Evolutionary conservation across 2,113 vertebrate genomes (phyloP).

Genomic region (Tricholaema leucomelas): DNA sequence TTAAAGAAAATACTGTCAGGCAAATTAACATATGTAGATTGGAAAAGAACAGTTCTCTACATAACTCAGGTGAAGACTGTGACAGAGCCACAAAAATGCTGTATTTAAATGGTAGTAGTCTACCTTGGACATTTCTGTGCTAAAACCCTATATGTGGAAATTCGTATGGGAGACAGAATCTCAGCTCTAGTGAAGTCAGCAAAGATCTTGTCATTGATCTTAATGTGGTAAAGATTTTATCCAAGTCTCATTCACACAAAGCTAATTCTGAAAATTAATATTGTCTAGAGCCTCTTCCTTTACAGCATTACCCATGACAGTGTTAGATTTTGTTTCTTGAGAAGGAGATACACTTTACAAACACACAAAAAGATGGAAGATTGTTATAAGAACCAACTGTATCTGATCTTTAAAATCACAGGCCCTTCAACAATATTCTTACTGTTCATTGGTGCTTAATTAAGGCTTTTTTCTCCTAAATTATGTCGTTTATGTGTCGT

Average conservation of each 20-base stretch:
- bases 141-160: background rate
- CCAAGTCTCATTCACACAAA: background rate
- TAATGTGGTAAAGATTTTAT: background rate
- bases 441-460: background rate
- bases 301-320: background rate
- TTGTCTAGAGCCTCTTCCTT: background rate
- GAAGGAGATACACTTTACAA: background rate
- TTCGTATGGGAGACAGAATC: background rate
- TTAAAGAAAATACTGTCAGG: background rate
- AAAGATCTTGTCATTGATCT: slow-evolving; percentile 26
- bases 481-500: background rate
- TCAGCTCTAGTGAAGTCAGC: background rate
- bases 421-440: background rate
- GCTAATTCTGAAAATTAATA: slow-evolving; percentile 17
- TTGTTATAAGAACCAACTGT: background rate
- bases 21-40: background rate
- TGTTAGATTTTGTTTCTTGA: background rate
- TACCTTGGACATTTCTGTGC: background rate
- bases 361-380: background rate
- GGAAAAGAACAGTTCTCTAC: background rate
- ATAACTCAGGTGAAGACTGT: background rate
- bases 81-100: background rate
- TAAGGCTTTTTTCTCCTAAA: background rate
- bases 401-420: background rate
- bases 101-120: background rate